phyloP scores from a whole-genome alignment of 2,888 invertebrate species.

The Sphecodes monilicornis region DNA sequence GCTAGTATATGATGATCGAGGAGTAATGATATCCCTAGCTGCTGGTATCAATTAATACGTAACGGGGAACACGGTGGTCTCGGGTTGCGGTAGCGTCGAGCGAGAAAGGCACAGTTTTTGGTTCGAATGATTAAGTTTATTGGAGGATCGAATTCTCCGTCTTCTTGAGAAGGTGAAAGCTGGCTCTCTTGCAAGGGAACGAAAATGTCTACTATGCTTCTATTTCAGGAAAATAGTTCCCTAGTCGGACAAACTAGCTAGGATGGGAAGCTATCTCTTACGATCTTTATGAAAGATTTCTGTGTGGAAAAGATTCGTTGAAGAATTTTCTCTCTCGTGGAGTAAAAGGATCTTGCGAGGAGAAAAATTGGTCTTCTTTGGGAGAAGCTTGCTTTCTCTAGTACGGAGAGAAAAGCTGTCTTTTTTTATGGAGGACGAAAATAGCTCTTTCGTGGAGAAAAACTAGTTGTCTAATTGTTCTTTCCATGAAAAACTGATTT shows the following conservation, averaged over 20 bases:
- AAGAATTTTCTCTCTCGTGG: not conserved
- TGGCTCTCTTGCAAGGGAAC: not conserved
- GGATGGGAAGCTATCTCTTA: not conserved
- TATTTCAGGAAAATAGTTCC: not conserved
- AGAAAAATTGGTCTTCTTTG: no score
- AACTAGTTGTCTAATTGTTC: no score
- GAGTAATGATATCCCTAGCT: conserved; percentile 14
- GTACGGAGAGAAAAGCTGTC: no score
- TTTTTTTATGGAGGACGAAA: no score
- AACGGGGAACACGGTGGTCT: conserved; percentile 24
- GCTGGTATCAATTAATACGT: conserved; percentile 11
- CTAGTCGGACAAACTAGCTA: not conserved
- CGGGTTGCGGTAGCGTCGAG: not conserved
- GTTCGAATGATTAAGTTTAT: not conserved
- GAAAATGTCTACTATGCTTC: not conserved
- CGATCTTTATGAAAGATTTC: not conserved
- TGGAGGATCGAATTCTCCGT: not conserved
- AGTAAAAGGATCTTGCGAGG: no score
- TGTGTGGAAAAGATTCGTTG: not conserved
- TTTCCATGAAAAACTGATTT: no score
- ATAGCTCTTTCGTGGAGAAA: no score
- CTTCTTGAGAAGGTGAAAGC: not conserved
- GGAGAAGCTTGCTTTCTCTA: no score
- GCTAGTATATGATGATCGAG: conserved; percentile 8
- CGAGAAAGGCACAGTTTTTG: not conserved